These are phyloP conservation scores for Drosophila flavopinicola DNA, from an alignment of 2,888 invertebrate species.

Conservation along the genomic window DNA sequence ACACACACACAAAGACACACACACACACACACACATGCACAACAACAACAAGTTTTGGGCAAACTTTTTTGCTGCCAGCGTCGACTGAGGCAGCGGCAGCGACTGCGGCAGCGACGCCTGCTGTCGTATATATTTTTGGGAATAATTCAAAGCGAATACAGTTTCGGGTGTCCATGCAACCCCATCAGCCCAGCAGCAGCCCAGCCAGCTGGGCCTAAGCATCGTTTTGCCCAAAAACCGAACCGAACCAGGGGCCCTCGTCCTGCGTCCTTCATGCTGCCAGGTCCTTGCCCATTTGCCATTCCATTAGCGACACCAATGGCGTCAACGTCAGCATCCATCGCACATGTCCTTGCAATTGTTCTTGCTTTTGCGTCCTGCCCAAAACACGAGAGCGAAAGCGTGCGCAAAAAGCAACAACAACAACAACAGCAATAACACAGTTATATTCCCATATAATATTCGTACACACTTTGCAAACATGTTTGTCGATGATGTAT, in stretches of 20 bases:
- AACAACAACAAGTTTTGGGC: slow-evolving; percentile 65
- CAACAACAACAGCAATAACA: slow-evolving; percentile 38
- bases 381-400: slow-evolving; percentile 58
- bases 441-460: slow-evolving; percentile 82
- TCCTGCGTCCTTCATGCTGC: too few relatives aligned
- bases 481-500: slow-evolving; percentile 84
- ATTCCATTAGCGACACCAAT: slow-evolving; percentile 80
- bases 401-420: slow-evolving; percentile 72
- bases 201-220: slow-evolving; percentile 16
- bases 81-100: slow-evolving; percentile 18
- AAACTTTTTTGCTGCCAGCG: slow-evolving; percentile 68
- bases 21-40: slow-evolving; percentile 22
- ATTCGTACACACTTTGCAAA: slow-evolving; percentile 82
- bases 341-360: slow-evolving; percentile 83
- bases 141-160: slow-evolving; percentile 79
- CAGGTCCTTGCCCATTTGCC: slow-evolving; percentile 58
- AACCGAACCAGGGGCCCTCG: too few relatives aligned
- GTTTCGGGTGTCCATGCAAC: slow-evolving; percentile 63
- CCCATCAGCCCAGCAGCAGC: slow-evolving; percentile 72
- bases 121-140: slow-evolving; percentile 68
- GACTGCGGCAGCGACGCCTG: slow-evolving; percentile 38
- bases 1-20: slow-evolving; percentile 40
- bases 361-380: slow-evolving; percentile 62
- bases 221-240: too few relatives aligned
- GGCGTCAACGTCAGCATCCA: slow-evolving; percentile 81